Evolutionary conservation across 2,113 vertebrate genomes (phyloP).

Genomic region (Leuciscus idus): DNA sequence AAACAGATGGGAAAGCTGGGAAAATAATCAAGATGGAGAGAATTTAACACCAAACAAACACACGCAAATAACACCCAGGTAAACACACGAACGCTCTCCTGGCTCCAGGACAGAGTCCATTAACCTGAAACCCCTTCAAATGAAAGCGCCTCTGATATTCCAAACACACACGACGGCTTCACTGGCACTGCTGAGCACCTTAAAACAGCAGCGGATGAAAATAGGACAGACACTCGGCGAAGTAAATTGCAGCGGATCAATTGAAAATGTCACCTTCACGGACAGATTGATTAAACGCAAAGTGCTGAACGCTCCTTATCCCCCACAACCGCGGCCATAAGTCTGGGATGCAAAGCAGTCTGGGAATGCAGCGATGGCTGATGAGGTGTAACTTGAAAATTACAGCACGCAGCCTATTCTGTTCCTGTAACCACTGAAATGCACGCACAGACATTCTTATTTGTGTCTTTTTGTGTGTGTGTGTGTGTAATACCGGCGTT

Average conservation of each 20-base stretch:
- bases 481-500: background rate
- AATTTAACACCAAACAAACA: background rate
- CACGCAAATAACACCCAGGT: background rate
- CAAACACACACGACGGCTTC: slow-evolving; percentile 6
- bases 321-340: slow-evolving; percentile 41
- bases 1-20: slow-evolving; percentile 9
- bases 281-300: slow-evolving; percentile 58
- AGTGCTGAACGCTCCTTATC: slow-evolving; percentile 56
- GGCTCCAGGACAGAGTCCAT: slow-evolving; percentile 12
- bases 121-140: slow-evolving; percentile 20
- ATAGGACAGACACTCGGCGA: slow-evolving; percentile 13
- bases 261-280: slow-evolving; percentile 62
- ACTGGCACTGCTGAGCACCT: background rate
- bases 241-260: slow-evolving; percentile 60
- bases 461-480: background rate
- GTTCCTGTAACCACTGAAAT: background rate
- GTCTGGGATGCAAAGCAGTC: slow-evolving; percentile 50
- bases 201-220: slow-evolving; percentile 46
- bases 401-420: slow-evolving; percentile 18
- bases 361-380: slow-evolving; percentile 40
- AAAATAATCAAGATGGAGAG: slow-evolving; percentile 31
- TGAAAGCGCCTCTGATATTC: slow-evolving; percentile 14
- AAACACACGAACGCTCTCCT: slow-evolving; percentile 19
- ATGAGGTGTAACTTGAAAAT: slow-evolving; percentile 46
- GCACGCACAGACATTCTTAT: background rate